A percentile compares a stretch with the other conserved stretches of the same genome.
Evolutionary conservation across 2,888 invertebrate genomes (phyloP).

Genomic region (Lithophane leautieri): DNA sequence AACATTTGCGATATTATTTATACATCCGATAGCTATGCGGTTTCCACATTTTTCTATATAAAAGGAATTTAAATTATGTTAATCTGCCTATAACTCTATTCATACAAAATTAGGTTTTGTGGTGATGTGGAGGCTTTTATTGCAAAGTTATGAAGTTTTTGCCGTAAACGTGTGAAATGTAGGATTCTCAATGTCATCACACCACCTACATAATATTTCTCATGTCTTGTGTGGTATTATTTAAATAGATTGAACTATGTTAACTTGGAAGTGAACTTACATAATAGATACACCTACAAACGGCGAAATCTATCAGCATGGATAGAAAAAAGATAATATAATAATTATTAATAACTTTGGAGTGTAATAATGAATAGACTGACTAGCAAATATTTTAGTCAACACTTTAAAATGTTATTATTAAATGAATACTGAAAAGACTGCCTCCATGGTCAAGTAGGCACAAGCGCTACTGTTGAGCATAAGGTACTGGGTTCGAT

Average conservation of each 20-base stretch:
- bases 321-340: neutral
- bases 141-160: neutral
- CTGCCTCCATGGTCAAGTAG: neutral
- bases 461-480: neutral
- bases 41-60: neutral
- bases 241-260: neutral
- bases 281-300: neutral
- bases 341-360: too few relatives aligned
- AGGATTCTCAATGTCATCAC: conserved; percentile 20
- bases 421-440: neutral
- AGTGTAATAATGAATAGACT: neutral
- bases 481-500: neutral
- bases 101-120: conserved; percentile 2
- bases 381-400: neutral
- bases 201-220: conserved; percentile 12
- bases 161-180: conserved; percentile 11
- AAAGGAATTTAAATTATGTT: conserved; percentile 28
- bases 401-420: too few relatives aligned
- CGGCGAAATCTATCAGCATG: neutral
- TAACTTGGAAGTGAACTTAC: neutral
- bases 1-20: conserved; percentile 7
- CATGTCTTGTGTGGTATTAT: neutral
- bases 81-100: conserved; percentile 18
- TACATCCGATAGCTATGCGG: neutral
- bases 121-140: conserved; percentile 21